These are phyloP conservation scores for Drosophila meridiana DNA, from an alignment of 2,888 invertebrate genomes.

Conservation along the genomic window DNA sequence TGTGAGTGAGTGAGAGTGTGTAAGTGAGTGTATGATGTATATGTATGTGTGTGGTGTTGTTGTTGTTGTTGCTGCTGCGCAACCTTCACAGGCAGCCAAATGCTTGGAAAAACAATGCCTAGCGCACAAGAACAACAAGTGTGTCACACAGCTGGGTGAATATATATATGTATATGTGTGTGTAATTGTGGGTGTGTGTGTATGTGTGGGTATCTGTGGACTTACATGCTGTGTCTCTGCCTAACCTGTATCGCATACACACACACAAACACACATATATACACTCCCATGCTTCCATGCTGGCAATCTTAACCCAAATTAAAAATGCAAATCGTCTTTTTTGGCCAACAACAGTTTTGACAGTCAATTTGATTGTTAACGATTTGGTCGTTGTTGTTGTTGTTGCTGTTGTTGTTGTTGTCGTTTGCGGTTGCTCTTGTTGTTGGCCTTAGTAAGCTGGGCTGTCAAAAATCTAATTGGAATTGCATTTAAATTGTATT, in stretches of 20 bases:
- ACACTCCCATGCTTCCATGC: background rate
- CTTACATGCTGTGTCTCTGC: background rate
- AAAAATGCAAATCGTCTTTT: slow-evolving; percentile 66
- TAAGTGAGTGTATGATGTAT: background rate
- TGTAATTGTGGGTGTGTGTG: background rate
- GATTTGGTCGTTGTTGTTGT: slow-evolving; percentile 20
- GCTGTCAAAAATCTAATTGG: slow-evolving; percentile 55
- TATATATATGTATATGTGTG: background rate
- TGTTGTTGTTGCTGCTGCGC: slow-evolving; percentile 19
- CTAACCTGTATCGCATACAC: slow-evolving; percentile 18
- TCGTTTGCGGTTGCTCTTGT: slow-evolving; percentile 18
- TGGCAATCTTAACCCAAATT: slow-evolving; percentile 52
- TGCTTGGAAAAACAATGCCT: slow-evolving; percentile 46
- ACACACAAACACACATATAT: background rate
- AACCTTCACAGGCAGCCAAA: slow-evolving; percentile 58
- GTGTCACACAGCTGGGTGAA: slow-evolving; percentile 41
- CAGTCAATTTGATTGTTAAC: slow-evolving; percentile 61
- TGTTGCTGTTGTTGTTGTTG: slow-evolving; percentile 3
- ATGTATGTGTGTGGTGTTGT: slow-evolving; percentile 1
- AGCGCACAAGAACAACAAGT: slow-evolving; percentile 56
- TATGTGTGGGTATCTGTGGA: background rate
- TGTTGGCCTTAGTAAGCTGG: slow-evolving; percentile 9
- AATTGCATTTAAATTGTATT: slow-evolving; percentile 57
- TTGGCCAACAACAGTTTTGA: slow-evolving; percentile 51
- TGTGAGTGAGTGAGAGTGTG: background rate